These are phyloP conservation scores for Brachyrhaphis roseni DNA, from an alignment of 2,797 vertebrate genomes.

Conservation along the genomic window DNA sequence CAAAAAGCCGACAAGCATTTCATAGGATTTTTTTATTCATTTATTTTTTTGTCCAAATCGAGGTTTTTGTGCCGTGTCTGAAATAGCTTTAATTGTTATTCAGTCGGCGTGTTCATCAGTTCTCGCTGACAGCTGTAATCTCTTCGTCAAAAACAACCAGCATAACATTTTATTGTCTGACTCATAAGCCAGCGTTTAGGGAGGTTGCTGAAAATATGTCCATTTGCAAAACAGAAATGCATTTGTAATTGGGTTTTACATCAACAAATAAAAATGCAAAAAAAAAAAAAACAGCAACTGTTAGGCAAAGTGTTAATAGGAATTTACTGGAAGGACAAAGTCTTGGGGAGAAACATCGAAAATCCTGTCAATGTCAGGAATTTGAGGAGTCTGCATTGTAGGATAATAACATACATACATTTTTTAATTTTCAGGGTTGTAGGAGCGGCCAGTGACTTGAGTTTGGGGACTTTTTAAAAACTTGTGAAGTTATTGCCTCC, in stretches of 20 bases:
- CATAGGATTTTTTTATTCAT: constrained; percentile 27
- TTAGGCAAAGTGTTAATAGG: constrained; percentile 34
- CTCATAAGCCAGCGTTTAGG: constrained; percentile 40
- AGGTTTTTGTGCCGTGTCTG: constrained; percentile 5
- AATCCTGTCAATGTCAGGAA: constrained; percentile 35
- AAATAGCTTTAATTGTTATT: constrained; percentile 57
- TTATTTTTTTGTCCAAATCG: too few species aligned
- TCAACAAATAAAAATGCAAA: constrained; percentile 9
- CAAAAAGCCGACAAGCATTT: constrained; percentile 28
- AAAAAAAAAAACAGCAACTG: constrained; percentile 38
- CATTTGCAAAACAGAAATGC: constrained; percentile 53
- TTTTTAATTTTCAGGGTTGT: constrained; percentile 17
- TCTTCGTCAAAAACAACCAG: constrained; percentile 47
- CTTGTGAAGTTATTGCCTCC: constrained; percentile 19
- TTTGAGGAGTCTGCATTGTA: constrained; percentile 24
- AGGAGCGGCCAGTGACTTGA: constrained; percentile 28
- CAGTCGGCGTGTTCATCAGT: constrained; percentile 36
- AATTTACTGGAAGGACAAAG: constrained; percentile 58
- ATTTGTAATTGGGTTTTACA: constrained; percentile 39
- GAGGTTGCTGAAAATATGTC: constrained; percentile 48
- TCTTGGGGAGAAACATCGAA: constrained; percentile 27
- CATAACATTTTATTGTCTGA: constrained; percentile 18
- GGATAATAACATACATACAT: neutral
- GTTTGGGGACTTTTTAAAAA: constrained; percentile 44
- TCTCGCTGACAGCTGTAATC: constrained; percentile 53